Conservation (phyloP, 2,113 vertebrate genomes). For the Channa maculata region DNA sequence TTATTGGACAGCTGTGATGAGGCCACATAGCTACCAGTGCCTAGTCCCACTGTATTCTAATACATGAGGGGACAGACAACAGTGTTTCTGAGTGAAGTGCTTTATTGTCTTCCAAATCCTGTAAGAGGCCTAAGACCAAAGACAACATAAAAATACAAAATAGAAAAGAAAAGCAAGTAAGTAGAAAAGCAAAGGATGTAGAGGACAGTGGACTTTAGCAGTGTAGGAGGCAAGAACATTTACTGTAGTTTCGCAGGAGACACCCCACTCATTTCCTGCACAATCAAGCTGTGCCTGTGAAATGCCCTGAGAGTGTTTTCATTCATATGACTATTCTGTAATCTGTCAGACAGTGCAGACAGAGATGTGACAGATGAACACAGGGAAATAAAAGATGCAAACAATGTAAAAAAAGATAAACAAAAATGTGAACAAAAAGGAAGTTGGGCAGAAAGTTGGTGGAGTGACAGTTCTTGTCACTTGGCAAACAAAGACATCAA, state of each 20-base stretch:
- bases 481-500: constrained; percentile 32
- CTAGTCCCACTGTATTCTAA: constrained; percentile 42
- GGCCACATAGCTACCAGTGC: constrained; percentile 37
- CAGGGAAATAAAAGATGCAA: background rate
- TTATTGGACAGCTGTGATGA: constrained; percentile 62
- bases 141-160: constrained; percentile 6
- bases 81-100: constrained; percentile 35
- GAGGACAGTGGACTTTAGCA: constrained; percentile 9
- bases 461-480: constrained; percentile 20
- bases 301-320: constrained; percentile 33
- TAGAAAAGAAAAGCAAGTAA: background rate
- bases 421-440: constrained; percentile 8
- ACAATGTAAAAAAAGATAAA: constrained; percentile 16
- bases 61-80: constrained; percentile 43
- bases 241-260: constrained; percentile 55
- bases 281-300: constrained; percentile 56
- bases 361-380: constrained; percentile 41
- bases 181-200: background rate
- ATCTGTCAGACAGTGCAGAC: constrained; percentile 39
- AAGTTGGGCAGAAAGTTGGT: background rate
- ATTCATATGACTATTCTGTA: constrained; percentile 43
- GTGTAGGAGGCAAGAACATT: constrained; percentile 46
- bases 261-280: constrained; percentile 63
- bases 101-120: constrained; percentile 36
- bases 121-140: background rate